Evolutionary conservation across 2,797 vertebrate genomes (phyloP).

Genomic region (Toxotes lorentzi): DNA sequence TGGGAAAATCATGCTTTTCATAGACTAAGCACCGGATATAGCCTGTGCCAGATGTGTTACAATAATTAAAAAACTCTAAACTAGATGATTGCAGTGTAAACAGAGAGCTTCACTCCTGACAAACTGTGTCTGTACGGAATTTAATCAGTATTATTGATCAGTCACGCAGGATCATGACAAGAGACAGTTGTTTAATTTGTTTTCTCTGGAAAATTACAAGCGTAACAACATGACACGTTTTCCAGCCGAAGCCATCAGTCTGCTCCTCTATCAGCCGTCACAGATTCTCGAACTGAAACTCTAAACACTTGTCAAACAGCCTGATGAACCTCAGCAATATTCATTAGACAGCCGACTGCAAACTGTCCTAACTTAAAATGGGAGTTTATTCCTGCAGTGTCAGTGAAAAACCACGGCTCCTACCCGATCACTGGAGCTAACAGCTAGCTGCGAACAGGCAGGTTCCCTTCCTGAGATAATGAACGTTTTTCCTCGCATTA

Average conservation of each 20-base stretch:
- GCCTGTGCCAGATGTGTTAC: too few relatives aligned
- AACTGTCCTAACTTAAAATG: too few relatives aligned
- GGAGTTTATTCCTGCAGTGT: background rate
- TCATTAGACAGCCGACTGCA: background rate
- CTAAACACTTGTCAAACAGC: background rate
- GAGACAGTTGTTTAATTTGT: background rate
- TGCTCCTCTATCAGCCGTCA: background rate
- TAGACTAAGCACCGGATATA: too few relatives aligned
- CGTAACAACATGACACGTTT: too few relatives aligned
- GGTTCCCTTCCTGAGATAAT: background rate
- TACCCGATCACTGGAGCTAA: background rate
- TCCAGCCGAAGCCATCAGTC: too few relatives aligned
- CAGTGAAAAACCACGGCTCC: background rate
- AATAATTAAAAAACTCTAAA: too few relatives aligned
- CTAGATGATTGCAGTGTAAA: background rate
- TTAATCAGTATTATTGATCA: background rate
- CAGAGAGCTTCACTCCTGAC: too few relatives aligned
- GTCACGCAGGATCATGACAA: background rate
- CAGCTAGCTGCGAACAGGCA: background rate
- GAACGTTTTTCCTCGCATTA: background rate
- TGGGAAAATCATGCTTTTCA: too few relatives aligned
- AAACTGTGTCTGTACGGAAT: background rate
- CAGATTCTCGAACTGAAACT: background rate
- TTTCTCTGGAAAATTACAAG: background rate
- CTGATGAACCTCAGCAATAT: background rate